Base-by-base conservation (phyloP, 2,113 vertebrate species). In the Cisticola juncidis region DNA sequence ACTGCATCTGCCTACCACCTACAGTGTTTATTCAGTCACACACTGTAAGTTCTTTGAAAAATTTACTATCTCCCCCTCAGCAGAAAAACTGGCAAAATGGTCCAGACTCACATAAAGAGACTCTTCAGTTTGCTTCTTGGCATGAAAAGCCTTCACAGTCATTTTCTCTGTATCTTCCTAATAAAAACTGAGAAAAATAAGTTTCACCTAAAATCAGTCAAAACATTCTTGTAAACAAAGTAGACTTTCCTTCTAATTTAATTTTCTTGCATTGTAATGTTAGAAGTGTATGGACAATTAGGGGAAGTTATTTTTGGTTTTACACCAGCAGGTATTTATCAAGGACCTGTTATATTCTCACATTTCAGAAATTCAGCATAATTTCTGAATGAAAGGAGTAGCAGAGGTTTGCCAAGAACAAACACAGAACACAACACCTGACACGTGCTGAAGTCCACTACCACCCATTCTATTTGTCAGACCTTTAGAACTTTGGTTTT, bases 391-490 rank as follows among this genome's bases (percentile, higher is more conserved):
- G 18, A 80, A 45, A 69, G 31, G 18, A 8, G 6, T 23, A 50
- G 26, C 11, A 64, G 28, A n/a, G 15, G 31, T 57, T 65, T 33
- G 25, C 42, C 8, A 47, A 25, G 13, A 69, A 21, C 9, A 86
- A 72, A 38, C 18, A 50, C 0, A 2, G 56, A 56, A 51, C 29
- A 16, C 0, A 4, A 60, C 16, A 54, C 12, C 0, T 0, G 4
- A 35, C 31, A 22, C 11, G 2, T 9, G 8, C 35, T 44, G 29
- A 77, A 51, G 7, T 35, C 40, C 0, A 3, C 17, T 38, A 47
- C 26, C 19, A 73, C 17, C 7, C 33, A 20, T 29, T 60, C 22
- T 40, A 14, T 42, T 12, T 36, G 9, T 12, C n/a, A 22, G 18
- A 38, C 33, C 29, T 42, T 84, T 29, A 81, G 35, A 92, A 56